These are phyloP conservation scores for Oreochromis grahami DNA, from an alignment of 2,797 vertebrate genomes.

Conservation along the genomic window DNA sequence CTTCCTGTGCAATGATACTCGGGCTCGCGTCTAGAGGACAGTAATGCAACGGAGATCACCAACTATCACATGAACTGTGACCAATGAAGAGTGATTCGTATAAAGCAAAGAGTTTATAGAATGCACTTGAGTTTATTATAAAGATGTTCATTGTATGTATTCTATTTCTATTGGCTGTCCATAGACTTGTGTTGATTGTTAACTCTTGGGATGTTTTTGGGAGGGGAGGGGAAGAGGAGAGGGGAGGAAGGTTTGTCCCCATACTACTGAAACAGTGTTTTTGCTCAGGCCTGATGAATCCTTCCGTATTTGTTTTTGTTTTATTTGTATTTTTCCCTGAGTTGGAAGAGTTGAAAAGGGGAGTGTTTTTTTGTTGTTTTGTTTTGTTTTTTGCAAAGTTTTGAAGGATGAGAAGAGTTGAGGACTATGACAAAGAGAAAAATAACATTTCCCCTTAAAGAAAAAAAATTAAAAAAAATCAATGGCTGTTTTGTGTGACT, in stretches of 20 bases:
- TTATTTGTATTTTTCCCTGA: constrained; percentile 70
- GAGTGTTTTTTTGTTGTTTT: background rate
- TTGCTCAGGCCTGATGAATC: constrained; percentile 75
- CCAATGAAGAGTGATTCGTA: constrained; percentile 55
- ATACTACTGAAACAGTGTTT: constrained; percentile 77
- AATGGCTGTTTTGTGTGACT: constrained; percentile 48
- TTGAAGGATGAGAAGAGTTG: constrained; percentile 57
- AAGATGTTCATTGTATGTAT: constrained; percentile 72
- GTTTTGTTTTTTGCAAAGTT: constrained; percentile 39
- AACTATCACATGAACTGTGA: constrained; percentile 59
- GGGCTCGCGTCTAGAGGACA: constrained; percentile 40
- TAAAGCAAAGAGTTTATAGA: constrained; percentile 56
- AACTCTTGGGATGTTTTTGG: constrained; percentile 63
- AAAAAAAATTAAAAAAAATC: constrained; percentile 66
- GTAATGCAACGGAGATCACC: constrained; percentile 44
- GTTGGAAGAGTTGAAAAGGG: constrained; percentile 65
- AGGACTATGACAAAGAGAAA: constrained; percentile 77
- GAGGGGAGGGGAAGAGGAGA: constrained; percentile 16
- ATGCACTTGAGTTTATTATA: constrained; percentile 62
- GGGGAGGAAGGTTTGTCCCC: constrained; percentile 39
- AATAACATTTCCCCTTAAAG: constrained; percentile 76
- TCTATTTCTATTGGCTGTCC: constrained; percentile 74
- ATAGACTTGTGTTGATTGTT: constrained; percentile 74
- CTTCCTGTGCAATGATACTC: constrained; percentile 47
- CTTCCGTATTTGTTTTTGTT: constrained; percentile 66